Conservation (phyloP, 2,113 vertebrate genomes). For the Leptobrachium leishanense region DNA sequence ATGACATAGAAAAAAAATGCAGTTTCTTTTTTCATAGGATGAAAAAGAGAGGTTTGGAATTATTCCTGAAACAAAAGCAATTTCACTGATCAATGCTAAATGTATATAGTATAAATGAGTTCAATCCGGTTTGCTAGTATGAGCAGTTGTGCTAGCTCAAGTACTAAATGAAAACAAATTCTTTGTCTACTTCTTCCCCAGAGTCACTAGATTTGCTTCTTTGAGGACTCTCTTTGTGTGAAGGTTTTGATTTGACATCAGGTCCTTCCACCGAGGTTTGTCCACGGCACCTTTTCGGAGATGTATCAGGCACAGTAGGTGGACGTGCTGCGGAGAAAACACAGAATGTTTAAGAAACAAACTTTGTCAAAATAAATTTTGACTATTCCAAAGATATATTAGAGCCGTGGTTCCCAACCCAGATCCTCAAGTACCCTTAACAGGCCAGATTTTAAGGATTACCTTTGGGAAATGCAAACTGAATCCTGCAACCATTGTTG, state of each 20-base stretch:
- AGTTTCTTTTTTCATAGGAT: slow-evolving; percentile 62
- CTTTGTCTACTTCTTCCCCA: slow-evolving; percentile 85
- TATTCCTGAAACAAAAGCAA: slow-evolving; percentile 47
- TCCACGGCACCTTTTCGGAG: slow-evolving; percentile 67
- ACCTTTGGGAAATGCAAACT: too few relatives aligned
- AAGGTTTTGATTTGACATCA: slow-evolving; percentile 69
- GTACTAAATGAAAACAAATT: slow-evolving; percentile 88
- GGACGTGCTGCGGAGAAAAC: slow-evolving; percentile 52
- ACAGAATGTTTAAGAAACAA: not conserved
- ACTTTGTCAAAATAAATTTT: too few relatives aligned
- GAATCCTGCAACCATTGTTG: too few relatives aligned
- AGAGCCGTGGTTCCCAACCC: too few relatives aligned
- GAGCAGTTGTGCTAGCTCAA: slow-evolving; percentile 53
- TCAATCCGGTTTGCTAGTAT: slow-evolving; percentile 51
- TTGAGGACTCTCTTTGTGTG: slow-evolving; percentile 72
- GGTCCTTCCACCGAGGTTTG: slow-evolving; percentile 69
- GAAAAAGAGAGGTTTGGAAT: slow-evolving; percentile 51
- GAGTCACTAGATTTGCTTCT: slow-evolving; percentile 83
- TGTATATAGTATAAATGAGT: slow-evolving; percentile 25
- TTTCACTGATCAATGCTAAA: not conserved
- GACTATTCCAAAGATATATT: too few relatives aligned
- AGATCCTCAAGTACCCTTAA: too few relatives aligned
- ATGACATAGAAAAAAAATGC: slow-evolving; percentile 47
- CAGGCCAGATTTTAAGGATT: too few relatives aligned
- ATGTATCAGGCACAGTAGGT: slow-evolving; percentile 58